Conservation (phyloP, 2,888 invertebrate species). For the Emmelina monodactyla region DNA sequence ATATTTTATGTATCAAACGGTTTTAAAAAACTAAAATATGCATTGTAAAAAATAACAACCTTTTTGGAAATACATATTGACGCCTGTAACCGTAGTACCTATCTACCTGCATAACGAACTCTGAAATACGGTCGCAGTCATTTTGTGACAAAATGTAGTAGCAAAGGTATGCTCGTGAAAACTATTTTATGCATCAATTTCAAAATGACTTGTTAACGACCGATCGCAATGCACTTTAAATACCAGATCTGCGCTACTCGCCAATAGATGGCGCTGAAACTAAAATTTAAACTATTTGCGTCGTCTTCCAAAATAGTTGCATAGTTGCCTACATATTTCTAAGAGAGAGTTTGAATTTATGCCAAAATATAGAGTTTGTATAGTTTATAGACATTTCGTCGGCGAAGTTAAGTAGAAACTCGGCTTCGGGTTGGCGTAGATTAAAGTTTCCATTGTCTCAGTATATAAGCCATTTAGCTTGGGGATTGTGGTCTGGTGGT, state of each 20-base stretch:
- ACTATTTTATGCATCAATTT: no score
- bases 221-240: background rate
- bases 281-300: conserved; percentile 29
- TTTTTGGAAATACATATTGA: no score
- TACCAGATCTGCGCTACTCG: conserved; percentile 25
- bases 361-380: conserved; percentile 35
- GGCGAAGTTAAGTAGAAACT: conserved; percentile 22
- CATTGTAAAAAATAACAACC: no score
- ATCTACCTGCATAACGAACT: no score
- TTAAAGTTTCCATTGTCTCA: conserved; percentile 36
- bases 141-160: no score
- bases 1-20: no score
- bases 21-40: no score
- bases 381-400: conserved; percentile 21
- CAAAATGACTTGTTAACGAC: background rate
- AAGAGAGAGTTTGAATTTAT: conserved; percentile 33
- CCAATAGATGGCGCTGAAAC: conserved; percentile 37
- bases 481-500: no score
- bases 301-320: conserved; percentile 8
- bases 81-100: no score
- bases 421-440: conserved; percentile 30
- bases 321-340: conserved; percentile 14
- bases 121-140: no score
- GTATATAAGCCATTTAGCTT: no score
- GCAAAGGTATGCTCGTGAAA: no score